These are phyloP conservation scores for Acanthoscelides obtectus DNA, from an alignment of 2,888 invertebrate species.

Conservation along the genomic window DNA sequence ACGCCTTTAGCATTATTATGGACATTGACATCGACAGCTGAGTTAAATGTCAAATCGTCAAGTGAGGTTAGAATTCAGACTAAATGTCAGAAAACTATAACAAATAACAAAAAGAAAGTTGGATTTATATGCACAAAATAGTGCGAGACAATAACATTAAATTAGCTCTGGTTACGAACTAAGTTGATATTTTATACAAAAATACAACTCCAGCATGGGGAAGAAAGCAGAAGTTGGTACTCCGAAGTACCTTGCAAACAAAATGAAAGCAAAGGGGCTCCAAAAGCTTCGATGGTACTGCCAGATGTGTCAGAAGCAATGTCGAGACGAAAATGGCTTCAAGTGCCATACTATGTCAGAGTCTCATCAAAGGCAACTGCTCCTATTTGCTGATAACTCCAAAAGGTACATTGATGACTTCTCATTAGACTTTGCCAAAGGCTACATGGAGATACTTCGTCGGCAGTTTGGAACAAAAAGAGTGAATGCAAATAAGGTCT, in stretches of 20 bases:
- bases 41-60: too few relatives aligned
- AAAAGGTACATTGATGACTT: constrained; percentile 88
- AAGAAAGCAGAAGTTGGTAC: constrained; percentile 89
- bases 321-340: constrained; percentile 98
- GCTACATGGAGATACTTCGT: constrained; percentile 76
- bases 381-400: constrained; percentile 93
- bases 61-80: too few relatives aligned
- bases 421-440: constrained; percentile 85
- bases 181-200: background rate
- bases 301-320: constrained; percentile 99
- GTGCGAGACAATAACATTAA: too few relatives aligned
- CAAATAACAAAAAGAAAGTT: too few relatives aligned
- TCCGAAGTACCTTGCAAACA: constrained; percentile 96
- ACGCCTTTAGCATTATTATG: too few relatives aligned
- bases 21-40: too few relatives aligned
- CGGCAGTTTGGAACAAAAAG: constrained; percentile 90
- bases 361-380: constrained; percentile 92
- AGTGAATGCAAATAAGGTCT: constrained; percentile 93
- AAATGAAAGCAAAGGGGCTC: constrained; percentile 96
- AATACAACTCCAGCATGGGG: constrained; percentile 52
- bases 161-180: background rate
- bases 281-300: constrained; percentile 98
- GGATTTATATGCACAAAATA: too few relatives aligned
- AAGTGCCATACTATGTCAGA: constrained; percentile 98
- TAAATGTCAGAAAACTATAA: too few relatives aligned